A percentile compares a stretch with the other conserved stretches of the same genome.
These are phyloP conservation scores for Pangasius krempfi DNA, from an alignment of 2,797 vertebrate genomes.

Conservation along the genomic window DNA sequence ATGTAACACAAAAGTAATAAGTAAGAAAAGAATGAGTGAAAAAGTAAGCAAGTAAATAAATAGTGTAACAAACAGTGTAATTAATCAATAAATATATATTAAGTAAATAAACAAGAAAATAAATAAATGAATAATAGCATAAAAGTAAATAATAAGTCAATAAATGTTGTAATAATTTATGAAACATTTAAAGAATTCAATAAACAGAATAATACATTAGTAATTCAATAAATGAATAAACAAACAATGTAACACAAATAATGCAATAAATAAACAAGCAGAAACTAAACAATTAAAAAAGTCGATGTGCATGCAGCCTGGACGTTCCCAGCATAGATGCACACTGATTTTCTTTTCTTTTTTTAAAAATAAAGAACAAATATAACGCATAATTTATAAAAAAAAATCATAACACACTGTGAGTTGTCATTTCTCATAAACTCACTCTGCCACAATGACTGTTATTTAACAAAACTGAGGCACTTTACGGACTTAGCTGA, in stretches of 20 bases:
- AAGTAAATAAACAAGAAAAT: background rate
- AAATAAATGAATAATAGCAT: background rate
- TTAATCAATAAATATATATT: background rate
- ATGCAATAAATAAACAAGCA: background rate
- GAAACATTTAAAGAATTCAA: background rate
- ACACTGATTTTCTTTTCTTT: too few relatives aligned
- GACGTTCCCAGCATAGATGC: too few relatives aligned
- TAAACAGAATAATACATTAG: background rate
- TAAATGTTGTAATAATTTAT: too few relatives aligned
- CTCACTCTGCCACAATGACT: background rate
- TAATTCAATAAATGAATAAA: background rate
- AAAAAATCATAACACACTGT: too few relatives aligned
- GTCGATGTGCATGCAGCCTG: background rate
- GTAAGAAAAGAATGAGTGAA: background rate
- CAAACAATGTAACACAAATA: background rate
- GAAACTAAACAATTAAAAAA: background rate
- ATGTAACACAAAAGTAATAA: background rate
- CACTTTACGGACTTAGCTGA: background rate
- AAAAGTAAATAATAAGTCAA: too few relatives aligned
- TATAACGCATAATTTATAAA: background rate
- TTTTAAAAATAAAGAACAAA: background rate
- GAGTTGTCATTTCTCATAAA: too few relatives aligned
- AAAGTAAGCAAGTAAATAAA: background rate
- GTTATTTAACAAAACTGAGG: background rate
- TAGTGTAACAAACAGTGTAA: background rate